Conservation (phyloP, 2,888 invertebrate species). For the Parnassius orleans region DNA sequence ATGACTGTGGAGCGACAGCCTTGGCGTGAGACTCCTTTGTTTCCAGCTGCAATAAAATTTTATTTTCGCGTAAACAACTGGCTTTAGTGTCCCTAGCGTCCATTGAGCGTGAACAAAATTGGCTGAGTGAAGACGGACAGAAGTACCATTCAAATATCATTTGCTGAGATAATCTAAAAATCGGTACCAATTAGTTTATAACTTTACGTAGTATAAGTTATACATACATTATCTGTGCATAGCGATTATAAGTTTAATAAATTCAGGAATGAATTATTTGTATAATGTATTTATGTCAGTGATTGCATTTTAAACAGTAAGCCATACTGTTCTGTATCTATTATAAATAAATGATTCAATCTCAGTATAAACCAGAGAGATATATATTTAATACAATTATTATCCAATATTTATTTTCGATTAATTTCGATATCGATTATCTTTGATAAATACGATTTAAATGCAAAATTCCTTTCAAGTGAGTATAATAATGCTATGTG, state of each 20-base stretch:
- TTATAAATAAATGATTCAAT: too few species aligned
- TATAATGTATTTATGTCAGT: slow-evolving; percentile 6
- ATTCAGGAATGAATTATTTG: not conserved
- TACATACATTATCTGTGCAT: not conserved
- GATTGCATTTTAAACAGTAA: slow-evolving; percentile 5
- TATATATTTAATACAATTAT: too few species aligned
- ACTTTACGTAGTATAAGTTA: not conserved
- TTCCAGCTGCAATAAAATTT: slow-evolving; percentile 43
- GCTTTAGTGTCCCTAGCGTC: slow-evolving; percentile 32
- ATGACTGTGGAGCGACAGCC: slow-evolving; percentile 19
- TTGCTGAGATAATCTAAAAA: not conserved
- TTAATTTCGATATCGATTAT: too few species aligned
- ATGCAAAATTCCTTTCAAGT: too few species aligned
- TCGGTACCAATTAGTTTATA: not conserved
- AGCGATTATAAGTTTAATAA: not conserved
- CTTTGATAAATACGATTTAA: too few species aligned
- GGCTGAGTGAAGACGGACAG: slow-evolving; percentile 7
- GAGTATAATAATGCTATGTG: too few species aligned
- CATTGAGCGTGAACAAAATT: slow-evolving; percentile 28
- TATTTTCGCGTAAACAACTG: slow-evolving; percentile 45
- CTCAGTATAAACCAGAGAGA: too few species aligned
- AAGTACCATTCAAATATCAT: not conserved
- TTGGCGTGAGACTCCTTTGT: slow-evolving; percentile 36
- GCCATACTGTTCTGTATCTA: not conserved
- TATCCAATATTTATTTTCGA: too few species aligned